These are phyloP conservation scores for Dryocosmus kuriphilus DNA, from an alignment of 2,888 invertebrate genomes.

Conservation along the genomic window DNA sequence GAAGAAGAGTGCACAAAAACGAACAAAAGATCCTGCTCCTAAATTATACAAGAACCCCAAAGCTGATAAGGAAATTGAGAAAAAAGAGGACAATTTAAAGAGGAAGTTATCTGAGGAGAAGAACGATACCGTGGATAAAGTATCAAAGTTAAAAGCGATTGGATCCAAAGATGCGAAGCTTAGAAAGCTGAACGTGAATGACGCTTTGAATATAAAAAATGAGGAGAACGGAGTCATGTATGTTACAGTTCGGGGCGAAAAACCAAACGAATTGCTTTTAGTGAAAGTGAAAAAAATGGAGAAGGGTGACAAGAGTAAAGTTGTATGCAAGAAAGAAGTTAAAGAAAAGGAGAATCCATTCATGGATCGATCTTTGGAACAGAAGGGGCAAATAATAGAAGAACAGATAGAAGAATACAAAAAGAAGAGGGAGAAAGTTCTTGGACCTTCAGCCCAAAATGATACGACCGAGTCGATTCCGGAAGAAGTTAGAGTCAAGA, in stretches of 20 bases:
- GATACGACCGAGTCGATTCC: neutral
- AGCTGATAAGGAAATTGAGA: neutral
- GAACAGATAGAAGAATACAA: constrained; percentile 76
- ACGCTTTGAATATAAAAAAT: constrained; percentile 65
- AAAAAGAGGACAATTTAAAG: neutral
- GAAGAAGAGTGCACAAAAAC: neutral
- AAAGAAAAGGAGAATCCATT: constrained; percentile 65
- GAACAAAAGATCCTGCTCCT: neutral
- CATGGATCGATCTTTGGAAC: constrained; percentile 61
- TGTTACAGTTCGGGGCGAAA: constrained; percentile 74
- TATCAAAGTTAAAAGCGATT: neutral
- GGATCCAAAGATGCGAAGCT: constrained; percentile 36
- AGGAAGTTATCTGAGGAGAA: neutral
- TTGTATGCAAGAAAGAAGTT: constrained; percentile 53
- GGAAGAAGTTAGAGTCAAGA: constrained; percentile 43
- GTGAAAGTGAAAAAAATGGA: constrained; percentile 72
- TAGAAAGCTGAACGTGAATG: constrained; percentile 43
- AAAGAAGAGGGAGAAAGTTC: constrained; percentile 71
- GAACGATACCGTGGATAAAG: neutral
- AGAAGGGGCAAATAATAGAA: constrained; percentile 72
- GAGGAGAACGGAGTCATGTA: constrained; percentile 75
- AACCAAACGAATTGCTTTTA: constrained; percentile 73
- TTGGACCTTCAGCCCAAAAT: constrained; percentile 61
- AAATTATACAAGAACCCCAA: neutral
- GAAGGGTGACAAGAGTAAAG: constrained; percentile 62